A percentile compares a stretch with the other conserved stretches of the same genome.
phyloP scores from a whole-genome alignment of 1,140 invertebrate genomes.

The Drosophila obscura region DNA sequence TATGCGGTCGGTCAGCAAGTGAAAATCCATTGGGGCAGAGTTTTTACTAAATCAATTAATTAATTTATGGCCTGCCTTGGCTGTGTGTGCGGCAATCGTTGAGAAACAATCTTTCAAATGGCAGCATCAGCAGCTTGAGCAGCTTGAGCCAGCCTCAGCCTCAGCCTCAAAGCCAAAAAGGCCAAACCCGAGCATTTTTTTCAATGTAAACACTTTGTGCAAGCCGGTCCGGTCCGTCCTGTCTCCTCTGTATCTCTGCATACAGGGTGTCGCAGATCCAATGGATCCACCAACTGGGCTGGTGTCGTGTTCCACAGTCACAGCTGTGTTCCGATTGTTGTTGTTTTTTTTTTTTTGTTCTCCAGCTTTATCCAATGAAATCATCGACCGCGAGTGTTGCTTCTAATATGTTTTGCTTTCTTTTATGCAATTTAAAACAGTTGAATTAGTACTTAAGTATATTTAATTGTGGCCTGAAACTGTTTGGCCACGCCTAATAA shows the following conservation, averaged over 20 bases:
- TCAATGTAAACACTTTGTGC: slow-evolving; percentile 71
- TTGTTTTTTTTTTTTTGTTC: neutral
- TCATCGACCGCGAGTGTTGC: slow-evolving; percentile 17
- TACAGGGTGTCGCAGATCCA: slow-evolving; percentile 56
- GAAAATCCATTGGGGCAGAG: slow-evolving; percentile 58
- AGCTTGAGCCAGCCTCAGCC: neutral
- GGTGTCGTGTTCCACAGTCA: slow-evolving; percentile 8
- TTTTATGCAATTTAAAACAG: slow-evolving; percentile 19
- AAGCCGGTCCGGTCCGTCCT: slow-evolving; percentile 36
- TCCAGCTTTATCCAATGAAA: slow-evolving; percentile 26
- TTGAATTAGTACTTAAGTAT: slow-evolving; percentile 25
- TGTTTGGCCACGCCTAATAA: too few species aligned
- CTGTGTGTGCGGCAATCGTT: slow-evolving; percentile 60
- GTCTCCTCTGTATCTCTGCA: slow-evolving; percentile 14
- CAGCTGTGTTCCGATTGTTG: slow-evolving; percentile 12
- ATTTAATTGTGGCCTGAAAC: neutral
- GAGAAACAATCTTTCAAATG: slow-evolving; percentile 64
- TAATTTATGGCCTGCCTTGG: slow-evolving; percentile 57
- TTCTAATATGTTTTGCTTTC: slow-evolving; percentile 19
- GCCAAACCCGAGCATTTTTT: slow-evolving; percentile 39
- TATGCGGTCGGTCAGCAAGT: slow-evolving; percentile 24
- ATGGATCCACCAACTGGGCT: slow-evolving; percentile 1
- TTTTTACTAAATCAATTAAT: slow-evolving; percentile 76
- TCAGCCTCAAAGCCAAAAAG: slow-evolving; percentile 56
- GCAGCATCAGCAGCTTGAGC: slow-evolving; percentile 9